phyloP scores from a whole-genome alignment of 2,113 vertebrate species.

The Aegithalos caudatus region DNA sequence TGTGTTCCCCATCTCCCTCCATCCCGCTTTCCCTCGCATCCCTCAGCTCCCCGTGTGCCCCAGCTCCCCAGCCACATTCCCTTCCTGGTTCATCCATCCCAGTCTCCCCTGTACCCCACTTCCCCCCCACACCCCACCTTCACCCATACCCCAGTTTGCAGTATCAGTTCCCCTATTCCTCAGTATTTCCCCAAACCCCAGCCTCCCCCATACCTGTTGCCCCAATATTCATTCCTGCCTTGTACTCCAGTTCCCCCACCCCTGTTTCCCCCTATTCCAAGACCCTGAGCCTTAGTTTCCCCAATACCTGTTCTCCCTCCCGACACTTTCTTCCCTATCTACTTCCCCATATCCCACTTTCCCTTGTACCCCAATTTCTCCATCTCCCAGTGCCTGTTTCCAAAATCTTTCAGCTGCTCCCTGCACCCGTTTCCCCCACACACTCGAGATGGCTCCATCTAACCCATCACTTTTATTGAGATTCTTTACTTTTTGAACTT shows the following conservation, averaged over 20 bases:
- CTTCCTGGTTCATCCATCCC: no score
- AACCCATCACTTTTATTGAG: background rate
- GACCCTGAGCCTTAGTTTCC: background rate
- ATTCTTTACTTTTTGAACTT: background rate
- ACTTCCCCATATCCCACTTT: background rate
- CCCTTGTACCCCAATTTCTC: background rate
- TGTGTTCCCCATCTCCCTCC: background rate
- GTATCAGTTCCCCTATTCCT: background rate
- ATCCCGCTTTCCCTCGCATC: background rate
- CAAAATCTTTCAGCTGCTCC: no score
- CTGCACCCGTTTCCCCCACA: background rate
- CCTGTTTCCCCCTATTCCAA: background rate
- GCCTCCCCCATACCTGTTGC: background rate
- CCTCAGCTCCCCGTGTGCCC: background rate
- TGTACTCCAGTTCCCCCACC: background rate
- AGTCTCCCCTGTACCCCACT: background rate
- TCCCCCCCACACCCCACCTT: background rate
- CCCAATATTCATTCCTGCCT: background rate
- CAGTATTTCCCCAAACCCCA: background rate
- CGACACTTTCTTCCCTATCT: no score
- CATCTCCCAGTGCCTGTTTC: background rate
- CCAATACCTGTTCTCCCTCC: background rate
- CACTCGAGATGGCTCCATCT: background rate
- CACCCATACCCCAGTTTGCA: background rate
- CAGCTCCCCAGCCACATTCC: background rate